Evolutionary conservation across 1,140 invertebrate species (phyloP).

Genomic region (Myzus persicae): DNA sequence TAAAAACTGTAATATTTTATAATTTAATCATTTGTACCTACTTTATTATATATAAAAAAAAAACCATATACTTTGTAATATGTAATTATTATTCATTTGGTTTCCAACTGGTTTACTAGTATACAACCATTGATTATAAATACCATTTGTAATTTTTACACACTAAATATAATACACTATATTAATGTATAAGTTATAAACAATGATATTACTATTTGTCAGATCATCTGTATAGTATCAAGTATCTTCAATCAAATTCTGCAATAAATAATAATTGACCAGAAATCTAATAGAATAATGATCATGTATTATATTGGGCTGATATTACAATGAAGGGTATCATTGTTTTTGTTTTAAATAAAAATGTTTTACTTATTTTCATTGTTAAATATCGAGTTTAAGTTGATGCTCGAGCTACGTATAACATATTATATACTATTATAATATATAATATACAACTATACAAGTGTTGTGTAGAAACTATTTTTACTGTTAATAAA

Average conservation of each 20-base stretch:
- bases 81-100: background rate
- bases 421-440: background rate
- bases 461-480: background rate
- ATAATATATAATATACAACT: no score
- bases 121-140: background rate
- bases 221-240: background rate
- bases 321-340: background rate
- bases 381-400: background rate
- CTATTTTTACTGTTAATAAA: background rate
- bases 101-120: background rate
- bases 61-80: background rate
- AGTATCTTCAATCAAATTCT: no score
- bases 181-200: background rate
- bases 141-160: background rate
- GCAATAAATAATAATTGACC: no score
- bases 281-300: no score
- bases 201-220: background rate
- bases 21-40: background rate
- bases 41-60: background rate
- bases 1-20: background rate
- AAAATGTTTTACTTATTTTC: background rate
- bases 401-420: background rate
- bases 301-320: no score
- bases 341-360: background rate
- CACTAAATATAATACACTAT: background rate